Evolutionary conservation across 2,797 vertebrate genomes (phyloP).

Genomic region (Melanotaenia parkinsoni): DNA sequence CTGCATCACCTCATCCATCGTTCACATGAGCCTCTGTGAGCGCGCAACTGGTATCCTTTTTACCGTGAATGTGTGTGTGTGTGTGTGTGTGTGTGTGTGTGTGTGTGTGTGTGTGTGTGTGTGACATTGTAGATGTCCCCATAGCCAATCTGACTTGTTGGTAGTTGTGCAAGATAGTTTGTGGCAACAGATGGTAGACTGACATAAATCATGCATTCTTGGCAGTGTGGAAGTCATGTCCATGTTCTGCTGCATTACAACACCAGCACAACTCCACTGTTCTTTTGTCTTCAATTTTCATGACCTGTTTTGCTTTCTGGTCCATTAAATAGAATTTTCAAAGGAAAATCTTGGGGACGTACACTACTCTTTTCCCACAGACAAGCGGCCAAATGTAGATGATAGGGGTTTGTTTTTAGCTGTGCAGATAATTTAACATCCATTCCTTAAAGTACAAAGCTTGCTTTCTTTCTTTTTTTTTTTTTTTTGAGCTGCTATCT

Average conservation of each 20-base stretch:
- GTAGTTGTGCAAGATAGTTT: conserved; percentile 68
- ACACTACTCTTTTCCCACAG: conserved; percentile 3
- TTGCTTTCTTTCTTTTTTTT: too few relatives aligned
- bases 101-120: conserved; percentile 7
- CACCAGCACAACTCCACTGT: conserved; percentile 59
- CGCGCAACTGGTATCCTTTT: conserved; percentile 52
- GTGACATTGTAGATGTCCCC: conserved; percentile 56
- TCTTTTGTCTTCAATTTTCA: conserved; percentile 27
- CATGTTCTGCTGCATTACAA: conserved; percentile 65
- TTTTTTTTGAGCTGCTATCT: background rate
- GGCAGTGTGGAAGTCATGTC: conserved; percentile 63
- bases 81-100: conserved; percentile 20
- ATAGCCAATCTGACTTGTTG: conserved; percentile 63
- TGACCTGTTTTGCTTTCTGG: conserved; percentile 46
- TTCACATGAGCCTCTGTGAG: conserved; percentile 68
- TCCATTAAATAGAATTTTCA: conserved; percentile 29
- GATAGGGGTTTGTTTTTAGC: background rate
- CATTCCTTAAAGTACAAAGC: background rate
- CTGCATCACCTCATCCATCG: conserved; percentile 77
- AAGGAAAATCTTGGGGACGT: background rate
- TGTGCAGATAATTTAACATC: conserved; percentile 5
- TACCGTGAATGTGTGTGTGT: background rate
- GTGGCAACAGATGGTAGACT: conserved; percentile 75
- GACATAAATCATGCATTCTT: conserved; percentile 75
- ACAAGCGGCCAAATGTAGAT: conserved; percentile 7